Evolutionary conservation across 2,113 vertebrate species (phyloP), one percentile per base, ranked within the genome.

Genomic region (Perca fluviatilis): DNA sequence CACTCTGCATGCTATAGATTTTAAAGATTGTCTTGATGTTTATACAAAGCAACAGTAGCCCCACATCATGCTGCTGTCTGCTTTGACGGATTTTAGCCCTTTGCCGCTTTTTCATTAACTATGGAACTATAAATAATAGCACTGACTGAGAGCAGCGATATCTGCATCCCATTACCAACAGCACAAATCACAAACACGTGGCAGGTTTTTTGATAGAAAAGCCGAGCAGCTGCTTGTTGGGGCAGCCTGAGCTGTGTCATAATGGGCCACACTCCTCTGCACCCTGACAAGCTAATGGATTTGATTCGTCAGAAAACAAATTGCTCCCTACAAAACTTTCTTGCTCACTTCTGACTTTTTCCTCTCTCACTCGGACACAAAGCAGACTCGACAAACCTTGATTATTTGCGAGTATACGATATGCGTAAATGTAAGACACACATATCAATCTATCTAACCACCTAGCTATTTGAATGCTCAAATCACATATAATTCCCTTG

Each of bases 251-350:
- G 71, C 80, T 51, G 74, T 68, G 80, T 77, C 80, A 78, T 86
- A 87, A 90, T 83, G 70, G 85, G 71, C 82, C 85, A 85, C 88
- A 85, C 77, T 84, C 71, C 77, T 83, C 80, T 82, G 77, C 86
- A 74, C 71, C 72, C 73, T 81, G 87, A 89, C 87, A 93, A 87
- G 82, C 73, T 88, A 88, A 90, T 86, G 63, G 65, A 89, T 89
- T 88, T 71, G 67, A 90, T 88, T 88, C 51, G 11, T 64, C 76
- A 63, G 60, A 84, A 88, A 74, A 89, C 68, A 88, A 91, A 91
- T 79, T 58, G 53, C 58, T 71, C 80, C 53, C 58, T 51, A 8
- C 50, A 77, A 82, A 88, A 89, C 72, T 50, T 77, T 79, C 50
- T 73, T 67, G 27, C 30, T 81, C 36, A 67, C 56, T 65, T 65